Percentiles rank a stretch among this genome's conserved stretches.
Conservation (phyloP, 2,888 invertebrate species). For the Oegoconia quadripuncta region DNA sequence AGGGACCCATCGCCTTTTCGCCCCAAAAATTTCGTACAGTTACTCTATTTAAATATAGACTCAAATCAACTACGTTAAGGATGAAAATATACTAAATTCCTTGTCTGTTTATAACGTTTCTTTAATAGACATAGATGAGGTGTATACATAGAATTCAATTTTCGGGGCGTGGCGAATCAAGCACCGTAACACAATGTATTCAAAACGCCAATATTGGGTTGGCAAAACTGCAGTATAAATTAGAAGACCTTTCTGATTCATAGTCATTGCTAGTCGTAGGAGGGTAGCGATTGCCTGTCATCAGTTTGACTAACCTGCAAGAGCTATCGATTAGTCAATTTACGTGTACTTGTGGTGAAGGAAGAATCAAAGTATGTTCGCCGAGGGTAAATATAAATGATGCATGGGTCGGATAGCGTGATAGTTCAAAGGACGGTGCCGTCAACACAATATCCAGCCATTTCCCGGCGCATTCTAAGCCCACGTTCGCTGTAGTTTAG, state of each 20-base stretch:
- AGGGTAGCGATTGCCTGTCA: slow-evolving; percentile 49
- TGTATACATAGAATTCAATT: slow-evolving; percentile 75
- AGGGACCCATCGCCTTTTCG: slow-evolving; percentile 74
- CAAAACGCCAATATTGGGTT: slow-evolving; percentile 72
- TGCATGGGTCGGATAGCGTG: slow-evolving; percentile 80
- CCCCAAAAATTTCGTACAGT: slow-evolving; percentile 54
- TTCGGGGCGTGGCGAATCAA: slow-evolving; percentile 78
- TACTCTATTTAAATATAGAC: slow-evolving; percentile 30
- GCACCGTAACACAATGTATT: slow-evolving; percentile 76
- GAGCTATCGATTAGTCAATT: slow-evolving; percentile 63
- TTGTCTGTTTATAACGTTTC: slow-evolving; percentile 40
- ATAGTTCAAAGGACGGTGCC: slow-evolving; percentile 74
- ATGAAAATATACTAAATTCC: slow-evolving; percentile 25
- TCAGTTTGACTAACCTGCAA: slow-evolving; percentile 32
- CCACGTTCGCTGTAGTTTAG: slow-evolving; percentile 34
- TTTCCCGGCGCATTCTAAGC: slow-evolving; percentile 48
- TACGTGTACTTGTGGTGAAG: slow-evolving; percentile 61
- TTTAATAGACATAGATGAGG: slow-evolving; percentile 50
- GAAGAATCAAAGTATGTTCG: slow-evolving; percentile 77
- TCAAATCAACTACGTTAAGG: slow-evolving; percentile 29
- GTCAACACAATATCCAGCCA: slow-evolving; percentile 49
- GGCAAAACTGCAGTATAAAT: slow-evolving; percentile 71
- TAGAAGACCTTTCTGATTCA: slow-evolving; percentile 55
- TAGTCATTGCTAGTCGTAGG: slow-evolving; percentile 52
- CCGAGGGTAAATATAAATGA: slow-evolving; percentile 78